Base-by-base conservation (phyloP, 1,140 invertebrate species). In the Papilio polyxenes region DNA sequence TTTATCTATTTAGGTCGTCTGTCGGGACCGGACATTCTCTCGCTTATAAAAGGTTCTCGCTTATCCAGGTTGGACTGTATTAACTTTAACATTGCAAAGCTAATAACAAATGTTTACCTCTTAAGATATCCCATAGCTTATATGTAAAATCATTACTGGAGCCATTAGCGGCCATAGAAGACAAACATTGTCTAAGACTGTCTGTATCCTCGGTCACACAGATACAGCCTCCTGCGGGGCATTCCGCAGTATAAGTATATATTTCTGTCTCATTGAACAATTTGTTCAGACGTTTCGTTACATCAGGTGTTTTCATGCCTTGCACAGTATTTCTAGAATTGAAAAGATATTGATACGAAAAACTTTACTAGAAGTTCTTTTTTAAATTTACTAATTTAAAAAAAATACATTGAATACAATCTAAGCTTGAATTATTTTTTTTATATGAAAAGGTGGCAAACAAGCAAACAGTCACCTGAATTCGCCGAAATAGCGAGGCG, bases 141-240 rank as follows among this genome's bases (percentile, higher is more conserved):
- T 95, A 95, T 13, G 93, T 95, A 53, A 95, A 95, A 75, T 95
- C 94, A 72, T 95, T 95, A 56, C 93, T 94, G 3, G 94, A 95
- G 0, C 94, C 94, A 0, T 82, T 76, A 3, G 77, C 59, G 1
- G 84, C 83, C 87, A 95, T 89, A 3, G 83, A 79, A 1, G 77
- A 83, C 48, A 94, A 84, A 75, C 92, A 93, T 62, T 94, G 91
- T 49, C 87, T 85, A 37, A 95, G 81, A 23, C 81, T 91, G 13
- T 85, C 90, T 0, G 91, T 92, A 37, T 94, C 91, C 31, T 94
- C 93, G 0, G 90, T 88, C 23, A 94, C 86, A 81, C 92, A 93
- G 0, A 92, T 86, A 75, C 92, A 95, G 0, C 94, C 94, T 0
- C 94, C 94, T 0, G 89, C 85, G 0, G 92, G 94, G 40, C 88